Evolutionary conservation across 2,113 vertebrate genomes (phyloP).

Genomic region (Burhinus bistriatus): DNA sequence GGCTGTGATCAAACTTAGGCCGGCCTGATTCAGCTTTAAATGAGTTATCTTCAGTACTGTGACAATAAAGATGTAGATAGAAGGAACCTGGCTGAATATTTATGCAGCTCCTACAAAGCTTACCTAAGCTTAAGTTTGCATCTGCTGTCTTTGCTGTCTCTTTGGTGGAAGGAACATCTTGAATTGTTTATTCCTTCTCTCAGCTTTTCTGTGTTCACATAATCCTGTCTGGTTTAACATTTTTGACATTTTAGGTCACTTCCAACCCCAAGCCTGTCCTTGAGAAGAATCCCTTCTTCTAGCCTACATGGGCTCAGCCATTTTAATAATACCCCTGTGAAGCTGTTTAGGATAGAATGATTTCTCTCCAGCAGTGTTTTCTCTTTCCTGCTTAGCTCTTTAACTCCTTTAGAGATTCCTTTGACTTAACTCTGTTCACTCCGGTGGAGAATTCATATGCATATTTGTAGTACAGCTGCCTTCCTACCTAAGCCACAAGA

Average conservation of each 20-base stretch:
- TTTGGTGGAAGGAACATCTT: slow-evolving; percentile 48
- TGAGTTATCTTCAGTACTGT: neutral
- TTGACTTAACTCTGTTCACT: slow-evolving; percentile 32
- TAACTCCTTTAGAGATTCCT: neutral
- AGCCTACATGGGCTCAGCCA: neutral
- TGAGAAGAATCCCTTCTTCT: slow-evolving; percentile 1
- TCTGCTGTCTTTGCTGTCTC: slow-evolving; percentile 50
- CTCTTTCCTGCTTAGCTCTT: neutral
- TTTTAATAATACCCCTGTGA: neutral
- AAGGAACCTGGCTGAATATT: slow-evolving; percentile 42
- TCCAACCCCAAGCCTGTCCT: slow-evolving; percentile 18
- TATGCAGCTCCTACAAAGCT: slow-evolving; percentile 46
- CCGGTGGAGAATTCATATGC: neutral
- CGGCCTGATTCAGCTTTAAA: slow-evolving; percentile 50
- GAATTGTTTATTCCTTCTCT: slow-evolving; percentile 57
- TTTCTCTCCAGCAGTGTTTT: neutral
- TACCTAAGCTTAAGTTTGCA: slow-evolving; percentile 64
- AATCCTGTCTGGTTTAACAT: neutral
- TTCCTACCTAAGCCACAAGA: slow-evolving; percentile 20
- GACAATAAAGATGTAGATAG: neutral
- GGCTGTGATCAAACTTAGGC: neutral
- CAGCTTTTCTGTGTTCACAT: slow-evolving; percentile 56
- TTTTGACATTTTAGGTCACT: slow-evolving; percentile 54
- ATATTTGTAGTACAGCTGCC: neutral
- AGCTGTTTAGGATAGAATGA: neutral